These are phyloP conservation scores for Chiloscyllium plagiosum DNA, from an alignment of 2,113 vertebrate genomes.

Conservation along the genomic window DNA sequence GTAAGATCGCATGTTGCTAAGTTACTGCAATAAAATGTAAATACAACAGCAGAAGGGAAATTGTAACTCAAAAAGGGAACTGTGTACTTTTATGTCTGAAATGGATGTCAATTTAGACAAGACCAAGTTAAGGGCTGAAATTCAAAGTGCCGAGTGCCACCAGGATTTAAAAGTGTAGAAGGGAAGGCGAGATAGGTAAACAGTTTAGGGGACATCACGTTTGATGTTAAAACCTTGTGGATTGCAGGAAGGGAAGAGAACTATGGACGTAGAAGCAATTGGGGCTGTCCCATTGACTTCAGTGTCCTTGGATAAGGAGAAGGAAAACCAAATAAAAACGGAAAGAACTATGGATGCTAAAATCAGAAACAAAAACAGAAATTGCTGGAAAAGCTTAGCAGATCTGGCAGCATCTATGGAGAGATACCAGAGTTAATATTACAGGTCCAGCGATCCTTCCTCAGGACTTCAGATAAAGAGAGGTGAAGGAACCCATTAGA, in stretches of 20 bases:
- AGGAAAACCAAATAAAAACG: neutral
- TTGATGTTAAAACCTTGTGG: neutral
- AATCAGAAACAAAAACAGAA: too few species aligned
- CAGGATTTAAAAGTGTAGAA: neutral
- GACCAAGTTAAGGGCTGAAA: neutral
- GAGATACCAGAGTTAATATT: too few species aligned
- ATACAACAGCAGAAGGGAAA: neutral
- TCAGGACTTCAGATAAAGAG: neutral
- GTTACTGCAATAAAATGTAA: constrained; percentile 9
- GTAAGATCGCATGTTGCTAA: neutral
- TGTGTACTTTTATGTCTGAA: neutral
- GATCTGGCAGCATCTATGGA: too few species aligned
- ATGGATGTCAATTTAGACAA: neutral
- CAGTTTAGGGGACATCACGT: neutral
- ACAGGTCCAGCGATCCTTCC: too few species aligned
- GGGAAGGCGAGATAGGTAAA: neutral
- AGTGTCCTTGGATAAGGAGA: neutral
- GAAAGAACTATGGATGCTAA: too few species aligned
- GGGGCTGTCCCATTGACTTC: neutral
- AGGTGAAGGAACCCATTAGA: neutral
- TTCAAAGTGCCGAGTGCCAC: neutral
- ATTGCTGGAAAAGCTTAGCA: too few species aligned
- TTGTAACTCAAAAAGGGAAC: neutral
- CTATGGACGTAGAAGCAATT: neutral
- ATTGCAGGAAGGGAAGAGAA: neutral